phyloP scores from a whole-genome alignment of 2,888 invertebrate genomes.

The Strigamia transsilvanica region DNA sequence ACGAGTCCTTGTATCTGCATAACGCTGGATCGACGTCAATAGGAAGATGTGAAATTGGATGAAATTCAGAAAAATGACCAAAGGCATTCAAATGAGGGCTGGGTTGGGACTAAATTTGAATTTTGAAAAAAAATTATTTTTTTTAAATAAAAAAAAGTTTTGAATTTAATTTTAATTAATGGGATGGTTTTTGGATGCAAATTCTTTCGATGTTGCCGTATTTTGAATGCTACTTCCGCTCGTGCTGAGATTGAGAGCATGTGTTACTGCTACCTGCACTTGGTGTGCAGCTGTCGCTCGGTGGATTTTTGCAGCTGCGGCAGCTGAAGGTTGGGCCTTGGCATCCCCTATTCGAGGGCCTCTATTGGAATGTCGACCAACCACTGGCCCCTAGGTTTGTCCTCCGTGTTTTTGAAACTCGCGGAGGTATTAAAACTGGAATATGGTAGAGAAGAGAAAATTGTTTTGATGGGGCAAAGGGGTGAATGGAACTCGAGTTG shows the following conservation, averaged over 20 bases:
- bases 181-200: too few species aligned
- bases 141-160: too few species aligned
- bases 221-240: not conserved
- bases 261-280: slow-evolving; percentile 41
- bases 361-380: slow-evolving; percentile 38
- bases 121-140: too few species aligned
- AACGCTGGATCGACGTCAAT: not conserved
- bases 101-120: not conserved
- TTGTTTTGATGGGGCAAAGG: not conserved
- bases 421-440: slow-evolving; percentile 11
- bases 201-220: not conserved
- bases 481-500: not conserved
- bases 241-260: slow-evolving; percentile 37
- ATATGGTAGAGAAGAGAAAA: slow-evolving; percentile 4
- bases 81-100: not conserved
- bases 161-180: too few species aligned
- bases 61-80: too few species aligned
- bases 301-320: slow-evolving; percentile 49
- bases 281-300: slow-evolving; percentile 36
- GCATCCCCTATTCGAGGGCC: slow-evolving; percentile 41
- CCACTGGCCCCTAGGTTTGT: slow-evolving; percentile 38
- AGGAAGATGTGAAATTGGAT: too few species aligned
- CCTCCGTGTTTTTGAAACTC: slow-evolving; percentile 17
- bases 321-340: slow-evolving; percentile 48
- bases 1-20: not conserved